Base-by-base conservation (phyloP, 1,140 invertebrate species). In the Holcopasites calliopsidis region DNA sequence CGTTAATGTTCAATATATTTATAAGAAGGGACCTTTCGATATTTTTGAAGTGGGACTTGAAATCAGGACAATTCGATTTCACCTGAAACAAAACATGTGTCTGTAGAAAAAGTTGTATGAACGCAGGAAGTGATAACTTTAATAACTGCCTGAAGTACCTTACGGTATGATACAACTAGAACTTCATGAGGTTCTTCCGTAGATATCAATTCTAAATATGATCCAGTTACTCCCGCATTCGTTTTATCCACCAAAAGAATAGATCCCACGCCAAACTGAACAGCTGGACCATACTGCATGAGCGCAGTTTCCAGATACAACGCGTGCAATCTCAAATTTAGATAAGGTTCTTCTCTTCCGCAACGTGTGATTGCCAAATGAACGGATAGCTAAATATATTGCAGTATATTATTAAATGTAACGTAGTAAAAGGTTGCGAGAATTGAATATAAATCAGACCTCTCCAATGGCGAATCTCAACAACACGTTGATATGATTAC, bases 181-280 rank as follows among this genome's bases (percentile, higher is more conserved):
- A 97, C 92, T 86, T 97, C 95, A 35, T 92, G 90, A 11, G 72
- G 92, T 76, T 90, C 81, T 79, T 92, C 92, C 16, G 95, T 94
- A 58, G 94, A 94, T 52, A 97, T 91, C 38, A 97, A 87, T 86
- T 97, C 96, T 50, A 96, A 88, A 85, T 96, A 96, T 86, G 96
- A 95, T 87, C 96, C 96, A 52, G 94, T 94, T 61, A 93, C 90
- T 35, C 94, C 94, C 76, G 94, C 94, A 85, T 97, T 96, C 69
- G 96, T 93, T 89, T 96, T 96, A 87, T 97, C 96, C 2, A 95
- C 94, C n/a, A 97, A 88, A 81, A 96, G 92, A 61, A 96, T 91
- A 21, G 93, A 93, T 18, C 94, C 94, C 1, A 97, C 88, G 28
- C 94, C 95, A 50, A 96, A 92, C 88, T 97, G 96, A 23, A 96